Evolutionary conservation across 2,113 vertebrate species (phyloP), one percentile per base, ranked within the genome.

Genomic region (Rhineura floridana): DNA sequence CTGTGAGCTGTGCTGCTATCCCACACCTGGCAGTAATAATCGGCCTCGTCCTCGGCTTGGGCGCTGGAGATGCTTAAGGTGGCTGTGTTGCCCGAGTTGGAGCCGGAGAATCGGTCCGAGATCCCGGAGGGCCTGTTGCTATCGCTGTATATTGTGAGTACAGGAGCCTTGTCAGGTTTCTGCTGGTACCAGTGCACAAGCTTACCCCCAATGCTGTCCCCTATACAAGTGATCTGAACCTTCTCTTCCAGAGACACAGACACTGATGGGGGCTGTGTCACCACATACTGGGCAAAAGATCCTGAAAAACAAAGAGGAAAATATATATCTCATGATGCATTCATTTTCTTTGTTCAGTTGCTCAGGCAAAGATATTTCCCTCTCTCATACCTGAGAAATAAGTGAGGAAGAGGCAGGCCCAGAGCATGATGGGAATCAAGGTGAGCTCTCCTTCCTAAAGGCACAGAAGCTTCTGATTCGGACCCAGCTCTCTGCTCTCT

Each of bases 41-140:
- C 9, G 36, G 90, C 87, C 83, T 93, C 87, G 4, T 94, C 94
- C 33, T 92, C 87, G 3, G 78, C 44, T 67, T 93, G 62, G 76
- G 91, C 89, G 39, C 88, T 90, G 52, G 55, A 11, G 82, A 95
- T 93, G 80, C 82, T 93, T 46, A 96, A 76, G 0, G 63, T 87
- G 84, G 0, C 42, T 0, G 63, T 1, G 46, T 69, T 13, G 75
- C 88, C 84, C 0, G 93, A 92, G 0, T 0, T 0, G 19, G 90
- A 86, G 1, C 90, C 83, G 0, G 87, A 90, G 19, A 87, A 79
- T 30, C 8, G 59, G 0, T 55, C 72, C 23, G 80, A 73, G 76
- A 91, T 90, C 59, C 1, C 79, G 0, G 78, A 79, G 62, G 65
- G 65, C 65, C 55, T 48, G 0, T 1, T 0, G 28, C 0, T 0